Percentiles rank a stretch among this genome's conserved stretches.
phyloP scores from a whole-genome alignment of 2,888 invertebrate species.

The Marasmarcha lunaedactyla region DNA sequence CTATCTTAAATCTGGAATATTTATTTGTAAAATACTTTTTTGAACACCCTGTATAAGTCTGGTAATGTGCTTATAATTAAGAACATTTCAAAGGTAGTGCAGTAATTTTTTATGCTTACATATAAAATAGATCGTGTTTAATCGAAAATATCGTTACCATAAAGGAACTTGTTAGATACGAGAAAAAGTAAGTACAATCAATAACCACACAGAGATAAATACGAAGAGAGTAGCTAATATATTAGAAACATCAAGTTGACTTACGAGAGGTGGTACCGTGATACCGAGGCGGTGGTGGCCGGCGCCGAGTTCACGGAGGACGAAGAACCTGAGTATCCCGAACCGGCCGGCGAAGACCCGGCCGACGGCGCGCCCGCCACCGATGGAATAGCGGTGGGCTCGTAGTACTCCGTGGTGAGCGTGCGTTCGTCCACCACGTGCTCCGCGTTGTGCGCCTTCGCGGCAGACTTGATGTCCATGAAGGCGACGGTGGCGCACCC shows the following conservation, averaged over 20 bases:
- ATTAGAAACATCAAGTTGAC: slow-evolving; percentile 25
- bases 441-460: slow-evolving; percentile 92
- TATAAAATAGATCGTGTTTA: no score
- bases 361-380: slow-evolving; percentile 66
- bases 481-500: slow-evolving; percentile 92
- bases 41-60: no score
- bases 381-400: slow-evolving; percentile 82
- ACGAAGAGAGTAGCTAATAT: neutral
- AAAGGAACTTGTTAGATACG: no score
- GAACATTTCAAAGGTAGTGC: no score
- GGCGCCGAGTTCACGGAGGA: slow-evolving; percentile 69
- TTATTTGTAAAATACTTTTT: no score
- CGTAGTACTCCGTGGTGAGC: slow-evolving; percentile 92
- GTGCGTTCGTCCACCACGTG: slow-evolving; percentile 89
- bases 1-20: no score
- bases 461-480: slow-evolving; percentile 96
- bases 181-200: no score
- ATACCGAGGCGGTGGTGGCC: slow-evolving; percentile 40
- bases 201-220: no score
- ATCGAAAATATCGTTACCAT: no score
- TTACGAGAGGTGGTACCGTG: slow-evolving; percentile 62
- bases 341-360: slow-evolving; percentile 67
- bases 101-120: no score
- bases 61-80: no score
- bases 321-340: slow-evolving; percentile 74